Base-by-base conservation (phyloP, 2,888 invertebrate genomes). In the Dasypolia templi region DNA sequence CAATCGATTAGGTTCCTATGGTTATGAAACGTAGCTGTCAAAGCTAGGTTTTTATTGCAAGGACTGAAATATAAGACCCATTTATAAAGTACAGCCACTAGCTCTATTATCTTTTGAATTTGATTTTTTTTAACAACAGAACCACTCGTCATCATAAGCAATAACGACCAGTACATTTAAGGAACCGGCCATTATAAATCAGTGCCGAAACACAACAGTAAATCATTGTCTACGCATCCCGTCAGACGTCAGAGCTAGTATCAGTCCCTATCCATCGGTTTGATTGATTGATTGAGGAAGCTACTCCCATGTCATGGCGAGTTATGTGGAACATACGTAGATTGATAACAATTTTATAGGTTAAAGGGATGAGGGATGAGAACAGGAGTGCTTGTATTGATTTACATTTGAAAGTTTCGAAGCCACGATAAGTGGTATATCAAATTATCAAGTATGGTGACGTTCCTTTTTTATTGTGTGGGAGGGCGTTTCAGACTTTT, bases 251-350 rank as follows among this genome's bases (percentile, higher is more conserved):
- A 58, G 67, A 12, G 17, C 2, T 11, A 22, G 61, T 72, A 81
- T 78, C 71, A 44, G 39, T 14, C 35, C 51, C 61, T 71, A 72
- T 74, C 68, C 62, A 62, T 69, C 71, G 26, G 22, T 29, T 71
- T 82, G 81, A 81, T 81, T 78, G 81, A 81, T 81, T 78, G 74
- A 81, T 81, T 68, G 68, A n/a, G 26, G 59, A 42, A 51, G n/a
- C 35, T 74, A 74, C 73, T 49, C 56, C 61, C 53, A 22, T 68
- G 78, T 81, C 81, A 78, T 68, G 68, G 14, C 17, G 12, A 29
- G 42, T 71, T 73, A 59, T 72, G n/a, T 81, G 65, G 26, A 58
- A 53, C 67, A 70, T 71, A 71, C 39, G 56, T 29, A 42, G 19
- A 51, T 14, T n/a, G 35, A 39, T 81, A 62, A 46, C 19, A 6